Base-by-base conservation (phyloP, 2,113 vertebrate genomes). In the Erpornis zantholeuca region DNA sequence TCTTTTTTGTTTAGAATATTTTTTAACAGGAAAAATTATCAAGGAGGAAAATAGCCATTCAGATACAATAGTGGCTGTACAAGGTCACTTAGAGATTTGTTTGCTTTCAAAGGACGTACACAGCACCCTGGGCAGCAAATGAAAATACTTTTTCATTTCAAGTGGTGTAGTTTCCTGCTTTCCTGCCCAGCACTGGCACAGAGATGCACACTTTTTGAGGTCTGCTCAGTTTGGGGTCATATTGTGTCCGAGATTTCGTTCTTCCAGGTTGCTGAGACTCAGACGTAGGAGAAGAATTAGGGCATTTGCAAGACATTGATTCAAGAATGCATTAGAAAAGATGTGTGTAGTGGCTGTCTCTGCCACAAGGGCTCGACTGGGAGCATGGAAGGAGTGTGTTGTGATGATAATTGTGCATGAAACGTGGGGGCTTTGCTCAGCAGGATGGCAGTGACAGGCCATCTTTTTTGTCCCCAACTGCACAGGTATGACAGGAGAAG, bases 401-500 rank as follows among this genome's bases (percentile, higher is more conserved):
- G 79, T 75, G 76, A 89, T 95, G 73, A 60, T 87, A 92, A 93
- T 57, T 40, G 36, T 49, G 52, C 44, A 85, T 6, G 1, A 68
- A 85, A 52, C 8, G 28, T 8, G 15, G 42, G 28, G 19, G 22
- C 38, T 87, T 91, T 87, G 27, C 84, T 82, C 56, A 35, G 36
- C 52, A 25, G 61, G 24, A 22, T 65, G 75, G 45, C 93, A 83
- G 71, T 71, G 54, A 78, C 83, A 68, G 54, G 20, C 36, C 64
- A 16, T 35, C 42, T 31, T 18, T 61, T 61, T 36, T 90, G 29
- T 93, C 36, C 28, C 36, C 82, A 24, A 64, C 11, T 21, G n/a
- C 35, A 42, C 86, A 99, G 99, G 99, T 75, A 98, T 98, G 31
- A 96, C 97, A 4, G 99, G 98, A 73, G 98, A 98, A 90, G 97